Evolutionary conservation across 2,888 invertebrate genomes (phyloP).

Genomic region (Mactromeris polynyma): DNA sequence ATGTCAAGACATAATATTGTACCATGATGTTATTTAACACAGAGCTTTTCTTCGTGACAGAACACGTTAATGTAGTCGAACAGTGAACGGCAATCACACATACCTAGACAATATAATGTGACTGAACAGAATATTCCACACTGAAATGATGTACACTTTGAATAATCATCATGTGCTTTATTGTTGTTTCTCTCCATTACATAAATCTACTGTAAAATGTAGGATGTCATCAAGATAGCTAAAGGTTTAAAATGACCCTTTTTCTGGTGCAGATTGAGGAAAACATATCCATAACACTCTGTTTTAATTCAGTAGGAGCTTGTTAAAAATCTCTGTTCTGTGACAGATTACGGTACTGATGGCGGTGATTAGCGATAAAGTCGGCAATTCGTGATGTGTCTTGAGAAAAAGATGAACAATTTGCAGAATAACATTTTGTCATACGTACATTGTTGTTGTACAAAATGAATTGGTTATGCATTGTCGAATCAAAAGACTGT

Average conservation of each 20-base stretch:
- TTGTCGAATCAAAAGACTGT: too few relatives aligned
- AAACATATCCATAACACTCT: not conserved
- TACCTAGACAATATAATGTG: not conserved
- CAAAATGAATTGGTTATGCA: too few relatives aligned
- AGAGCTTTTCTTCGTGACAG: not conserved
- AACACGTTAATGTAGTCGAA: not conserved
- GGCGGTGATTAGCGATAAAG: not conserved
- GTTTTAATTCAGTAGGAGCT: not conserved
- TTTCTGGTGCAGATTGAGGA: not conserved
- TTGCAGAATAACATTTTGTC: not conserved
- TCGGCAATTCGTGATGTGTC: not conserved
- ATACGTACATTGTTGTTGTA: not conserved
- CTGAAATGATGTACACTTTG: not conserved
- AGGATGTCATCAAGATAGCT: not conserved
- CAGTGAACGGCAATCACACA: not conserved
- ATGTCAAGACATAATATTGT: too few relatives aligned
- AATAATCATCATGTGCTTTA: not conserved
- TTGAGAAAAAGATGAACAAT: not conserved
- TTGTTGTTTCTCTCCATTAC: not conserved
- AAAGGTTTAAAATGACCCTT: not conserved
- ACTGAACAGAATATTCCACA: not conserved
- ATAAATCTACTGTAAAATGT: not conserved
- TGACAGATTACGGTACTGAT: not conserved
- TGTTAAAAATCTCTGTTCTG: not conserved
- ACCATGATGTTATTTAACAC: not conserved